Evolutionary conservation across 2,888 invertebrate genomes (phyloP), one percentile per base, ranked within the genome.

Genomic region (Cephus sareptanus): DNA sequence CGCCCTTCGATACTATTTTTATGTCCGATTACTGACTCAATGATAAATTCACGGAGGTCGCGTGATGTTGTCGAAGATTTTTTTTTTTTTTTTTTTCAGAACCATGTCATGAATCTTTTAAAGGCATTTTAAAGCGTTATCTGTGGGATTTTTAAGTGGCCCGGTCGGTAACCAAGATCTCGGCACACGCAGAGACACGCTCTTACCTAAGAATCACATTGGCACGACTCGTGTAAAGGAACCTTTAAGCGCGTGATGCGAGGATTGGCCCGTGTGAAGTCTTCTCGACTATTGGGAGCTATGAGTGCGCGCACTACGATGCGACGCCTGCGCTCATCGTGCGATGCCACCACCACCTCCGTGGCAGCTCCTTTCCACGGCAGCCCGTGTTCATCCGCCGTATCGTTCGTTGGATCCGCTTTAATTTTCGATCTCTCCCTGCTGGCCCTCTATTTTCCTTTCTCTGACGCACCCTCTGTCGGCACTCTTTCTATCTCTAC

Each of bases 371-470:
- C 9, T 56, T 56, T 56, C 23, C 56, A 56, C 56, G 23, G 56
- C 56, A 9, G 56, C 56, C 77, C 75, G 75, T 75, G 75, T 75
- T 11, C 75, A 37, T 69, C 75, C 75, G 37, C 69, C 71, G 68
- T 34, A 56, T 75, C 74, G 74, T 71, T 34, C 31, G 34, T 34
- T 71, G 71, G 71, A 71, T 71, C 71, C 34, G 69, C 71, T 70
- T 75, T 77, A 77, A 75, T 77, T 77, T 75, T 77, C 77, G 75
- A 75, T 77, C 40, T 75, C 75, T 75, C 40, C 70, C n/a, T 31
- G 77, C n/a, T 31, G 77, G 73, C 77, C 71, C 68, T 30, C 69
- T 56, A 40, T 74, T 77, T 34, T 33, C 37, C 73, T 35, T 75
- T 77, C 68, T 68, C 69, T 34, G 70, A 73, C 73, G 76, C 76